Percentiles rank a stretch among this genome's conserved stretches.
phyloP scores from a whole-genome alignment of 2,888 invertebrate species.

The Malacosoma neustria region DNA sequence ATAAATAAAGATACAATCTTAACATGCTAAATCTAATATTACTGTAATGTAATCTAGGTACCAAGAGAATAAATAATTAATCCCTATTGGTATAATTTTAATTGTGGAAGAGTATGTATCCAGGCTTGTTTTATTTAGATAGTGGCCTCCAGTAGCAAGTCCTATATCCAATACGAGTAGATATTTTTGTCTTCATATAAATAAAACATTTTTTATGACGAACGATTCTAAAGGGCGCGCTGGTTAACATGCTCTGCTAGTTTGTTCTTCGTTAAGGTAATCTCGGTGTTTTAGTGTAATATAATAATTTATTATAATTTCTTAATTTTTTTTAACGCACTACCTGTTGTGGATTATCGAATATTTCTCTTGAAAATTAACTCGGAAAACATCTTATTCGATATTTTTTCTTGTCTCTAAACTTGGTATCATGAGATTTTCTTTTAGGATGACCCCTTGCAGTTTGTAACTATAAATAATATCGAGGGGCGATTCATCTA shows the following conservation, averaged over 20 bases:
- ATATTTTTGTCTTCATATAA: too few species aligned
- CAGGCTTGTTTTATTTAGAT: not conserved
- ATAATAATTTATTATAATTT: not conserved
- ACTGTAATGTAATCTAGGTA: too few species aligned
- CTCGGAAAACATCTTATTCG: not conserved
- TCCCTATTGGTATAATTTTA: too few species aligned
- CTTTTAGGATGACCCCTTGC: too few species aligned
- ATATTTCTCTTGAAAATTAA: not conserved
- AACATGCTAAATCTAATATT: not conserved
- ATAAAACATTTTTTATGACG: not conserved
- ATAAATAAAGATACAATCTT: conserved; percentile 3
- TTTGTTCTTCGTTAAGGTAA: not conserved
- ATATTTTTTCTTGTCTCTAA: too few species aligned
- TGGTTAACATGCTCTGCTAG: not conserved
- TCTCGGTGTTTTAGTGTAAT: not conserved
- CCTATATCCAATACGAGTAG: too few species aligned
- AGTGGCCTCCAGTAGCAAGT: too few species aligned
- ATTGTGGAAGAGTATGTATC: not conserved
- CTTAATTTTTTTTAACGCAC: not conserved
- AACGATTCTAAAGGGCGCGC: not conserved
- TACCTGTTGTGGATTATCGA: not conserved
- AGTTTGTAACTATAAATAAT: too few species aligned
- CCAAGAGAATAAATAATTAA: too few species aligned
- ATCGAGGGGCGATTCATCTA: too few species aligned
- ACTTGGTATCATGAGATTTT: too few species aligned